A percentile compares a stretch with the other conserved stretches of the same genome.
phyloP scores from a whole-genome alignment of 2,888 invertebrate genomes.

The Prenolepis imparis region DNA sequence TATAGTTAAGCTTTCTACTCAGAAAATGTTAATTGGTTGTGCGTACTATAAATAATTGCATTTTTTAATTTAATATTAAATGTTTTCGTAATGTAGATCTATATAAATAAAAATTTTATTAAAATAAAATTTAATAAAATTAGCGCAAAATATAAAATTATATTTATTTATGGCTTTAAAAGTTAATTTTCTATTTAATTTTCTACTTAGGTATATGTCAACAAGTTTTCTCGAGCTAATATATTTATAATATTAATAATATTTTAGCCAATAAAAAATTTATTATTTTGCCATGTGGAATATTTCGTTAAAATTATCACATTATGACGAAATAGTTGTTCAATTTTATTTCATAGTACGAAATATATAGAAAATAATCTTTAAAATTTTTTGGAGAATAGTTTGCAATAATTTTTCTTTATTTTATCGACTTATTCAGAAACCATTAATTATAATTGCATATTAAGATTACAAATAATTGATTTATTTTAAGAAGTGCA shows the following conservation, averaged over 20 bases:
- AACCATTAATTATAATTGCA: not conserved
- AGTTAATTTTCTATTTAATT: not conserved
- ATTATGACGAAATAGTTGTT: not conserved
- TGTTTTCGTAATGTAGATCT: not conserved
- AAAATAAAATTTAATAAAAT: not conserved
- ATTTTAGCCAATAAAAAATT: not conserved
- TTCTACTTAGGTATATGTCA: not conserved
- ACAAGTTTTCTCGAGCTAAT: not conserved
- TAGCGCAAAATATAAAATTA: not conserved
- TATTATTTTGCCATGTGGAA: not conserved
- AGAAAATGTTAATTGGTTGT: not conserved
- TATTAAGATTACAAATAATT: conserved; percentile 16
- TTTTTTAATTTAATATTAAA: not conserved
- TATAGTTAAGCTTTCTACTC: not conserved
- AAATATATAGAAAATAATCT: not conserved
- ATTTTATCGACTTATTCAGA: not conserved
- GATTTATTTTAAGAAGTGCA: conserved; percentile 24
- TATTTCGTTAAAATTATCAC: not conserved
- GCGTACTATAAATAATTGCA: not conserved
- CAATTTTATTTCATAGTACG: not conserved
- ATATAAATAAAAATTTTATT: not conserved
- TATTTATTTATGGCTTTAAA: not conserved
- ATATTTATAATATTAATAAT: not conserved
- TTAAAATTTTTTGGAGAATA: not conserved
- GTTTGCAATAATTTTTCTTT: not conserved